Conservation (phyloP, 1,140 invertebrate genomes). For the Coelopa frigida region DNA sequence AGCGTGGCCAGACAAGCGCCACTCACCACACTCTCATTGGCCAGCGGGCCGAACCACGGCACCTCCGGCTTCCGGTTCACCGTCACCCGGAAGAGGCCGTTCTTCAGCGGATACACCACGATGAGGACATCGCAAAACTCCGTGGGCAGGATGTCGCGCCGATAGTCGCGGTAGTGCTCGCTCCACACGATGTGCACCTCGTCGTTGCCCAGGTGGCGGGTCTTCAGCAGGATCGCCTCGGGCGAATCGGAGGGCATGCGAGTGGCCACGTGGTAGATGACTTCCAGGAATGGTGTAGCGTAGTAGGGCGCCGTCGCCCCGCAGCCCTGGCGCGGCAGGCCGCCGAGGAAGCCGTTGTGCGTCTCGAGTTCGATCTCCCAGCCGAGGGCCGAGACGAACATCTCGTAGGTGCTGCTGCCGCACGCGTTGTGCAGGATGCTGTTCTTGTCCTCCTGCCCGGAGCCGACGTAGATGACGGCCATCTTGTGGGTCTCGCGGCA, state of each 20-base stretch:
- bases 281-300: constrained; percentile 86
- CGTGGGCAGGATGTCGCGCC: constrained; percentile 94
- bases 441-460: constrained; percentile 94
- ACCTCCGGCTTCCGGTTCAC: constrained; percentile 81
- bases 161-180: constrained; percentile 91
- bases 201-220: constrained; percentile 94
- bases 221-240: constrained; percentile 87
- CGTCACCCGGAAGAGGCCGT: constrained; percentile 73
- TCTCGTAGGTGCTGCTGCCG: constrained; percentile 89
- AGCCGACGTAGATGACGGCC: constrained; percentile 95
- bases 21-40: constrained; percentile 88
- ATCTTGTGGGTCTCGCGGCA: constrained; percentile 97
- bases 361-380: constrained; percentile 95
- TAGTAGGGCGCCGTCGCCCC: constrained; percentile 92
- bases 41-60: constrained; percentile 92
- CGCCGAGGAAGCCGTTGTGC: constrained; percentile 94
- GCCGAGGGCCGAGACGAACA: constrained; percentile 87
- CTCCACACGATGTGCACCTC: constrained; percentile 99
- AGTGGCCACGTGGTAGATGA: constrained; percentile 96
- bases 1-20: constrained; percentile 76
- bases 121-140: constrained; percentile 99
- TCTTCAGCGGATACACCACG: constrained; percentile 87
- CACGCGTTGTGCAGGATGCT: constrained; percentile 76
- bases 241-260: constrained; percentile 84
- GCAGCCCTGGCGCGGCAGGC: constrained; percentile 84